Conservation (phyloP, 2,113 vertebrate genomes). For the Indicator indicator region DNA sequence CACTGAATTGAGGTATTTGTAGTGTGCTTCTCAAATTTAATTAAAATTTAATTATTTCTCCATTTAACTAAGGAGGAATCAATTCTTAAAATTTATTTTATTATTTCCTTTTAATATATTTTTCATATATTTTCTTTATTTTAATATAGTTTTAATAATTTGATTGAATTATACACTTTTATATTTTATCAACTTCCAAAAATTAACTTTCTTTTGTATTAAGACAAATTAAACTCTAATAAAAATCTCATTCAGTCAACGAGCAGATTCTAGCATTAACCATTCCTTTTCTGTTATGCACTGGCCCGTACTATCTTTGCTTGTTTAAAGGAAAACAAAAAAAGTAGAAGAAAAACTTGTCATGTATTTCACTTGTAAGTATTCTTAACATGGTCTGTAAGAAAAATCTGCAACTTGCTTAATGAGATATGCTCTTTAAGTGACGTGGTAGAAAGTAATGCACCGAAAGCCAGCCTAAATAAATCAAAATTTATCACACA, state of each 20-base stretch:
- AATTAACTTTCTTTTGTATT: background rate
- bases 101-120: too few relatives aligned
- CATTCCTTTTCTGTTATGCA: background rate
- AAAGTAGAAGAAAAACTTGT: background rate
- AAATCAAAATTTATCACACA: background rate
- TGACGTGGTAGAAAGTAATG: background rate
- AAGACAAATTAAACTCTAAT: background rate
- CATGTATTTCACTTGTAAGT: background rate
- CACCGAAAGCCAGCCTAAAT: background rate
- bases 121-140: too few relatives aligned
- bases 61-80: background rate
- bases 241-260: background rate
- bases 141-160: background rate
- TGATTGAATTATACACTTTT: background rate
- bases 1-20: background rate
- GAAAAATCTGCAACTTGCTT: conserved; percentile 1
- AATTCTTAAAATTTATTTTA: too few relatives aligned
- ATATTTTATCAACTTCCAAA: background rate
- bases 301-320: background rate
- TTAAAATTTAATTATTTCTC: background rate
- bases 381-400: background rate
- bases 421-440: background rate
- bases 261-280: background rate
- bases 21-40: background rate
- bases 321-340: background rate